Conservation (phyloP, 1,140 invertebrate genomes). For the Geopemphigus sp. region DNA sequence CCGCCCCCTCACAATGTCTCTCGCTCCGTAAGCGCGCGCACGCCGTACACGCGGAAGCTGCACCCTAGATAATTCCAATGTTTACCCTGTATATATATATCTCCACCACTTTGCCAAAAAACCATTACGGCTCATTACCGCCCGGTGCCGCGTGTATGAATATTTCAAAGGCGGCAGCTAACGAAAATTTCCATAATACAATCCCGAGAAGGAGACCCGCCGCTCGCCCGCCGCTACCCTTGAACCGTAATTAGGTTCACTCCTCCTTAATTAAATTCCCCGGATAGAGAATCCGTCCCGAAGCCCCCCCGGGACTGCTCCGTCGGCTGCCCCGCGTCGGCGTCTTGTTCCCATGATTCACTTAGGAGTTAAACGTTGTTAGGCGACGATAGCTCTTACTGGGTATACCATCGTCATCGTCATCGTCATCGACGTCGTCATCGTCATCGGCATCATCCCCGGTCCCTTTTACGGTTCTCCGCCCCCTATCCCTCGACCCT, state of each 20-base stretch:
- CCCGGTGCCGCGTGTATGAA: constrained; percentile 32
- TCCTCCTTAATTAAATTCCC: constrained; percentile 39
- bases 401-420: constrained; percentile 12
- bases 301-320: constrained; percentile 27
- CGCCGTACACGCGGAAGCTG: neutral
- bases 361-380: constrained; percentile 49
- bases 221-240: neutral
- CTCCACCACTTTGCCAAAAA: constrained; percentile 21
- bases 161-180: constrained; percentile 44
- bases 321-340: constrained; percentile 6
- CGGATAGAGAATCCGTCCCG: constrained; percentile 41
- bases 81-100: neutral
- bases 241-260: constrained; percentile 42
- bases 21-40: too few species aligned
- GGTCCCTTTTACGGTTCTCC: neutral
- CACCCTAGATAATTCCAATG: constrained; percentile 1
- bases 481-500: constrained; percentile 7
- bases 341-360: constrained; percentile 47
- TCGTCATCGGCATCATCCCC: too few species aligned
- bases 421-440: too few species aligned
- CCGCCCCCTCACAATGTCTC: too few species aligned
- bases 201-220: constrained; percentile 31
- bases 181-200: constrained; percentile 47
- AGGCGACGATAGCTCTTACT: constrained; percentile 47
- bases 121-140: constrained; percentile 24